phyloP scores from a whole-genome alignment of 2,888 invertebrate species.

The Dyspetes luteomarginatus region DNA sequence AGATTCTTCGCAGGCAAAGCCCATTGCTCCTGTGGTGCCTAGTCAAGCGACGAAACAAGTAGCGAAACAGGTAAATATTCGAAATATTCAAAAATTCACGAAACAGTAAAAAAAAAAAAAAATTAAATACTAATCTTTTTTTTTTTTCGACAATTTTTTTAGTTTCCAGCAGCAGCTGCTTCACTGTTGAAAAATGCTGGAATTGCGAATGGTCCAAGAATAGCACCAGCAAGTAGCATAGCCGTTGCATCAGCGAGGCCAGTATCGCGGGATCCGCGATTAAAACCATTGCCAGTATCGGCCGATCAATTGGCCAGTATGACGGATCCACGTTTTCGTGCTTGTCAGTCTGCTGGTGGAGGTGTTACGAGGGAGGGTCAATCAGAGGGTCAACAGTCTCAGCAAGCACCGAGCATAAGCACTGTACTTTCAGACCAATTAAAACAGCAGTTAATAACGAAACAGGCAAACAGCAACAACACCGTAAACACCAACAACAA shows the following conservation, averaged over 20 bases:
- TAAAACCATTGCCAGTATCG: slow-evolving; percentile 71
- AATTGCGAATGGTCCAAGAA: slow-evolving; percentile 82
- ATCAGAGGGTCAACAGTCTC: slow-evolving; percentile 15
- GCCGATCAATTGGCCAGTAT: slow-evolving; percentile 75
- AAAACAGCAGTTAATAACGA: slow-evolving; percentile 80
- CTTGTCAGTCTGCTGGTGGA: slow-evolving; percentile 60
- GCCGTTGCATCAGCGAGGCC: slow-evolving; percentile 84
- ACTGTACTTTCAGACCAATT: slow-evolving; percentile 81
- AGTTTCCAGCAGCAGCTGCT: slow-evolving; percentile 79
- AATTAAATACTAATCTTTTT: slow-evolving; percentile 8
- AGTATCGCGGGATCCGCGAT: slow-evolving; percentile 81
- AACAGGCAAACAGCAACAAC: slow-evolving; percentile 77
- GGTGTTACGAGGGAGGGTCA: slow-evolving; percentile 30
- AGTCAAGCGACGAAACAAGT: slow-evolving; percentile 75
- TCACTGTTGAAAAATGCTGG: slow-evolving; percentile 77
- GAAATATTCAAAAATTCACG: slow-evolving; percentile 29
- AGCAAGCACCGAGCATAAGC: slow-evolving; percentile 73
- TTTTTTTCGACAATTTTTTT: slow-evolving; percentile 51
- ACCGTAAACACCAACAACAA: slow-evolving; percentile 75
- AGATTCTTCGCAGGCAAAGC: slow-evolving; percentile 72
- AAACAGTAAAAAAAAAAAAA: no score
- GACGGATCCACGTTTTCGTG: slow-evolving; percentile 74
- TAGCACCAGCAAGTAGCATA: slow-evolving; percentile 85
- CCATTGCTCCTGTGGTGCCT: slow-evolving; percentile 72
- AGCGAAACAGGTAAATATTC: slow-evolving; percentile 75